These are phyloP conservation scores for Geotria australis DNA, from an alignment of 2,797 vertebrate species.

Conservation along the genomic window DNA sequence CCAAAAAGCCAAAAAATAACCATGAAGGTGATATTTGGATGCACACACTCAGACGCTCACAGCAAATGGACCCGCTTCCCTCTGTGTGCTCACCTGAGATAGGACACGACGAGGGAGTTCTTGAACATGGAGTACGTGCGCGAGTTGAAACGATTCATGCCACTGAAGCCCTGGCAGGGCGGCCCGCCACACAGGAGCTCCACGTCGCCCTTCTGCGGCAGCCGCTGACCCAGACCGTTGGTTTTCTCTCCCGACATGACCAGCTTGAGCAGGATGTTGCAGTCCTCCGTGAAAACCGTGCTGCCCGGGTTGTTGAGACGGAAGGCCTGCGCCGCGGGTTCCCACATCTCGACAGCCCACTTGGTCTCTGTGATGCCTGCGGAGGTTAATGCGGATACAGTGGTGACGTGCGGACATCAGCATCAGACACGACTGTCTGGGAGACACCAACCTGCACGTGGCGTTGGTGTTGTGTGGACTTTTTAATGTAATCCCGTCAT, in stretches of 20 bases:
- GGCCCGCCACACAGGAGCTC: constrained; percentile 87
- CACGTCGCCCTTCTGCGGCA: constrained; percentile 77
- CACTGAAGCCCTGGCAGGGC: constrained; percentile 84
- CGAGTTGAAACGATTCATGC: constrained; percentile 97
- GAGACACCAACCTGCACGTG: background rate
- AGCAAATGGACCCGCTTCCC: no score
- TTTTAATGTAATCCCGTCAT: no score
- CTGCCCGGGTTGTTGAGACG: constrained; percentile 60
- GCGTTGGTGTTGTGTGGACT: no score
- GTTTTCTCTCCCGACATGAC: constrained; percentile 71
- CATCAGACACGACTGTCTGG: background rate
- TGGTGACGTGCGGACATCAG: background rate
- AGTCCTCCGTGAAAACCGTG: constrained; percentile 85
- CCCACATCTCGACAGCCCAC: constrained; percentile 98
- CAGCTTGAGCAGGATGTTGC: constrained; percentile 66
- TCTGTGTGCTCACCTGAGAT: constrained; percentile 38
- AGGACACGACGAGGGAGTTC: constrained; percentile 83
- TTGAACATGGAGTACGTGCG: constrained; percentile 94
- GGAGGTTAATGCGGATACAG: background rate
- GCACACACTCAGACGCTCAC: no score
- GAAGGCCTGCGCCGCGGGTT: constrained; percentile 77
- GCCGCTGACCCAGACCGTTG: constrained; percentile 50
- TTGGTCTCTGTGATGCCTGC: constrained; percentile 43
- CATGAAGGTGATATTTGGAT: no score
- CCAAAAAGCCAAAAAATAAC: no score